A percentile compares a stretch with the other conserved stretches of the same genome.
phyloP scores from a whole-genome alignment of 2,797 vertebrate species.

The Heteromormyrus szaboi region DNA sequence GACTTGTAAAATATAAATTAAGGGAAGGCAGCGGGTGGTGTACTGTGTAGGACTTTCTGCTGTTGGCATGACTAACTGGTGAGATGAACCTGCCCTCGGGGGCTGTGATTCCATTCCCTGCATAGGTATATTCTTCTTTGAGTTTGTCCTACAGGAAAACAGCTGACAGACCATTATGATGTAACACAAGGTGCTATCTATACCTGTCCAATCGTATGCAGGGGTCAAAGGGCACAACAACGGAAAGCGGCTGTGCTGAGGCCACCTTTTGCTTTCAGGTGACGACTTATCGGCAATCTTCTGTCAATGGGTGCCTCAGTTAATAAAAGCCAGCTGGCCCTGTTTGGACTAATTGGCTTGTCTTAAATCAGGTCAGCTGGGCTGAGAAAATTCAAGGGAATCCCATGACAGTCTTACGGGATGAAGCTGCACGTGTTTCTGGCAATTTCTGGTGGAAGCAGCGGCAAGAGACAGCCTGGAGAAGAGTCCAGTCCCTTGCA shows the following conservation, averaged over 20 bases:
- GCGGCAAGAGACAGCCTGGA: not conserved
- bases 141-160: not conserved
- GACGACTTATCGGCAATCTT: not conserved
- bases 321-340: not conserved
- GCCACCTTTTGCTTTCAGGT: not conserved
- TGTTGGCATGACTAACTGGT: constrained; percentile 23
- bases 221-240: not conserved
- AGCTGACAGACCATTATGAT: not conserved
- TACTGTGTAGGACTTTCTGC: constrained; percentile 11
- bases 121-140: not conserved
- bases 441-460: not conserved
- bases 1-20: constrained; percentile 19
- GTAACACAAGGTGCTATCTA: not conserved
- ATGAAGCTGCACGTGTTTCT: not conserved
- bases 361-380: not conserved
- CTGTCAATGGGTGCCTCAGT: not conserved
- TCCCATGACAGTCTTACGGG: not conserved
- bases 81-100: not conserved
- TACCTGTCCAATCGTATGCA: not conserved
- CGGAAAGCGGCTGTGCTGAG: not conserved
- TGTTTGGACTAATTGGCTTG: not conserved
- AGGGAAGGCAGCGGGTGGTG: not conserved
- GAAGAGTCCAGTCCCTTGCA: not conserved
- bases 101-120: not conserved
- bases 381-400: not conserved